Base-by-base conservation (phyloP, 2,888 invertebrate genomes). In the Frankliniella intonsa region DNA sequence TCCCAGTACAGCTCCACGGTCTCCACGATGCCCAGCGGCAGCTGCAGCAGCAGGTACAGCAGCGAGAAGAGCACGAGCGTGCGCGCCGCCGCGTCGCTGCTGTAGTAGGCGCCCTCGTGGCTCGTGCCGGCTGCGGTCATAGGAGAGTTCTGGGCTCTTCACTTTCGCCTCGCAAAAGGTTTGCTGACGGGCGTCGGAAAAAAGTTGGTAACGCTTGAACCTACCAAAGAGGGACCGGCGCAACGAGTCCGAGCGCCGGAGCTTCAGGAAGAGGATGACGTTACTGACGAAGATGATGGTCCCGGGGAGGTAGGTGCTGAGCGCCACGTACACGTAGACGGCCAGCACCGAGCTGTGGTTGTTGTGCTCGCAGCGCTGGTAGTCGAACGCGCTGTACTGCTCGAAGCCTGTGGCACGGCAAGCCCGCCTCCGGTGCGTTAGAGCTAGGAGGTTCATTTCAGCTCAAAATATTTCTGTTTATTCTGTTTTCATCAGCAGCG, bases 1-100 rank as follows among this genome's bases (percentile, higher is more conserved):
- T 87, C 86, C 88, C 88, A 88, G 82, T 87, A 87, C 17, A 88
- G 85, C 83, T 87, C 88, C 62, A 87, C 84, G 19, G 87, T 87
- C 84, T 88, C 88, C 22, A 88, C 87, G 65, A 87, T 85, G 22
- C 88, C 88, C 69, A 88, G 85, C 1, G 88, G 88, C 81, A 88
- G 84, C 19, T 88, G 84, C 49, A 88, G 83, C n/a, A 87, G 84
- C 51, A 88, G 85, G 84, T 88, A 87, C 7, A 88, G 87, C n/a
- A 87, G 85, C 5, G 88, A 88, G 7, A 88, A 87, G 5, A 87
- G 86, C 19, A 88, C 84, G 50, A 88, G 83, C 85, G 86, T 87
- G 82, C 87, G 86, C 27, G 87, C 86, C 49, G 86, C 87, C 82
- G 86, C 85, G 83, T 85, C 85, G 0, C 84, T 85, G 82, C 84